Conservation (phyloP, 2,888 invertebrate species). For the Brachyptera risi region DNA sequence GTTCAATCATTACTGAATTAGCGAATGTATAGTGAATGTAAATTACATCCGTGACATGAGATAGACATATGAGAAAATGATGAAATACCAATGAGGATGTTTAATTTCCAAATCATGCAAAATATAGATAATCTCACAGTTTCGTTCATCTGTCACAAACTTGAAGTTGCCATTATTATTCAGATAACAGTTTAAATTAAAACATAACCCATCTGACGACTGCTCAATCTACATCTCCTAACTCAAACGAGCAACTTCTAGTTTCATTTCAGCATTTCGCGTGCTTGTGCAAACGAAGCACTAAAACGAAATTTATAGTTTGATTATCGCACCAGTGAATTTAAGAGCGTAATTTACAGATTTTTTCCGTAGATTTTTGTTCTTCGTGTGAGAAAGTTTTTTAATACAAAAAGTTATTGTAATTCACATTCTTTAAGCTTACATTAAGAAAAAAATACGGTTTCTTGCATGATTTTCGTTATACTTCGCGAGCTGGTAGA, state of each 20-base stretch:
- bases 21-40: too few relatives aligned
- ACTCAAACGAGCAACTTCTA: neutral
- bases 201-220: neutral
- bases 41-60: too few relatives aligned
- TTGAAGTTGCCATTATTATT: too few relatives aligned
- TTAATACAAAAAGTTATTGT: conserved; percentile 21
- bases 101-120: too few relatives aligned
- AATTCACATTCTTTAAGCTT: conserved; percentile 14
- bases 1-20: too few relatives aligned
- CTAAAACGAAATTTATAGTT: conserved; percentile 16
- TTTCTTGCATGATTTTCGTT: conserved; percentile 8
- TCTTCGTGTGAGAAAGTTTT: conserved; percentile 5
- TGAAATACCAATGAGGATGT: too few relatives aligned
- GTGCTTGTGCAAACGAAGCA: neutral
- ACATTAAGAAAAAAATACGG: conserved; percentile 20
- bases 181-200: conserved; percentile 11
- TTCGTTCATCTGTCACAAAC: too few relatives aligned
- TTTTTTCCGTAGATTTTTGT: conserved; percentile 17
- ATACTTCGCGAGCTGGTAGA: neutral
- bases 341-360: conserved; percentile 22
- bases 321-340: conserved; percentile 20
- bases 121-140: too few relatives aligned
- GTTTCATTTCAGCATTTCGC: neutral
- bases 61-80: too few relatives aligned
- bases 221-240: neutral